Base-by-base conservation (phyloP, 2,888 invertebrate species). In the Cabera pusaria region DNA sequence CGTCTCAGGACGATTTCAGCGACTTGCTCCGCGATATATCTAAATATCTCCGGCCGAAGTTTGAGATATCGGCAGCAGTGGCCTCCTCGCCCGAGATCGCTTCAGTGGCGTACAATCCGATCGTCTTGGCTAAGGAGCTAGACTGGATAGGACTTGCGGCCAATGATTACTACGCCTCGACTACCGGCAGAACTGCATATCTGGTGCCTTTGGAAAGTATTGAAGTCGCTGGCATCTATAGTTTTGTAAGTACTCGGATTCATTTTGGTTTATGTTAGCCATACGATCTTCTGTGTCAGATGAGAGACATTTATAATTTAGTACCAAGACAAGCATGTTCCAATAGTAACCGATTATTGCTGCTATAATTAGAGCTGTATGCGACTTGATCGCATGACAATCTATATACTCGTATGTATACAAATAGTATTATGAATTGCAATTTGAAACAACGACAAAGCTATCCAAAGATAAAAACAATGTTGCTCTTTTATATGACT, bases 81-180 rank as follows among this genome's bases (percentile, higher is more conserved):
- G 92, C 95, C 0, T 92, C 95, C 0, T 92, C 92, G 49, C 94
- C 94, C 63, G 90, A 90, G 51, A 92, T 95, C 3, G 93, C 95
- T 6, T 92, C 93, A 50, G 83, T 91, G 14, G 95, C 94, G 6
- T 96, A 96, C 60, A 93, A 95, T 57, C 92, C 94, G 0, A 90
- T 92, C 2, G 79, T 90, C 1, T 68, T 96, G 7, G 88, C 91
- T 0, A 82, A 90, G 18, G 91, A 94, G 56, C 90, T 95, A 23
- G 95, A 96, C 72, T 96, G 95, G 94, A 92, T 96, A 26, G 91
- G 94, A 1, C 92, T 96, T 8, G 95, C 96, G 91, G 93, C 95
- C 0, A 96, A 96, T 67, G 96, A 96, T 71, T 95, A 93, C 80
- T 94, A 95, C 60, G 94, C 94, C 0, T 91, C 94, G 37, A 93